phyloP scores from a whole-genome alignment of 1,140 invertebrate genomes.

The Camponotus floridanus region DNA sequence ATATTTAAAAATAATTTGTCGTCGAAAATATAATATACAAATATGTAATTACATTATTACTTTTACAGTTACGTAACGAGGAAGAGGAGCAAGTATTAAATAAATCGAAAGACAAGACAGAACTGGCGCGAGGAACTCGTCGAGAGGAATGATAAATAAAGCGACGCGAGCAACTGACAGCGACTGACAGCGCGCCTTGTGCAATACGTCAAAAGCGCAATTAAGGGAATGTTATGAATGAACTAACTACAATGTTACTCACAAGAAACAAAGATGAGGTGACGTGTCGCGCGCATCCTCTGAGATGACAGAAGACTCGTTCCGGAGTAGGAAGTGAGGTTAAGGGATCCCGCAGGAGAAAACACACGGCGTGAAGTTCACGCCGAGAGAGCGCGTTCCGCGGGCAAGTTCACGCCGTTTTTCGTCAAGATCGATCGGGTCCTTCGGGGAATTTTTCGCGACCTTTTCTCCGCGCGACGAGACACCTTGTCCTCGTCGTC shows the following conservation, averaged over 20 bases:
- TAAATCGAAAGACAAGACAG: not conserved
- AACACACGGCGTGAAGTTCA: slow-evolving; percentile 35
- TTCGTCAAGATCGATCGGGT: not conserved
- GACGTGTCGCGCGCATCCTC: slow-evolving; percentile 42
- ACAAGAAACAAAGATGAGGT: not conserved
- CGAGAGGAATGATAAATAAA: slow-evolving; percentile 19
- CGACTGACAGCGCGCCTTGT: slow-evolving; percentile 16
- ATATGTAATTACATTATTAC: no score
- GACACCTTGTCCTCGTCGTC: not conserved
- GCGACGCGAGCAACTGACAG: not conserved
- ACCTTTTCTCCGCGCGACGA: not conserved
- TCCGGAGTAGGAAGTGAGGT: slow-evolving; percentile 65
- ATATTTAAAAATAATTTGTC: no score
- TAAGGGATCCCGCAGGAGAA: slow-evolving; percentile 63
- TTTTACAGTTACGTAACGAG: not conserved
- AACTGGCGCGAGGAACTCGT: not conserved
- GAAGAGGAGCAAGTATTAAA: not conserved
- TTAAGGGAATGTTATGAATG: slow-evolving; percentile 41
- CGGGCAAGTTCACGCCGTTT: slow-evolving; percentile 21
- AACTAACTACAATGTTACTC: slow-evolving; percentile 41
- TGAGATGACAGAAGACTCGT: slow-evolving; percentile 58
- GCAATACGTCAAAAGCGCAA: not conserved
- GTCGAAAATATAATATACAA: no score
- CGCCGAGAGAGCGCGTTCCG: no score
- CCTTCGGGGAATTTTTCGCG: not conserved